Conservation (phyloP, 2,797 vertebrate genomes). For the Sebastes hubbsi region DNA sequence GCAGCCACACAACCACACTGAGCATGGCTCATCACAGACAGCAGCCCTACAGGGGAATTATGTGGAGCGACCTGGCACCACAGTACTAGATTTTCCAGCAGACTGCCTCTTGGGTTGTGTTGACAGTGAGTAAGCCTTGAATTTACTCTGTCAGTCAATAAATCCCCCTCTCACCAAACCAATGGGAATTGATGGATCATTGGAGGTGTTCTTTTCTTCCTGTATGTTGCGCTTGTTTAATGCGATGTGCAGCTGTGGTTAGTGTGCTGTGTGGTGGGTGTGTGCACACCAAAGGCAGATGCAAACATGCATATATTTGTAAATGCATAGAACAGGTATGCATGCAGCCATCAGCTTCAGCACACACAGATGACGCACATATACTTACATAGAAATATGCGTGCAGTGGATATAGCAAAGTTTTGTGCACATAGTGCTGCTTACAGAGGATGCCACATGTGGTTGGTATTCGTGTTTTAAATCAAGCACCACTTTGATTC, state of each 20-base stretch:
- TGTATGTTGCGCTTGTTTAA: conserved; percentile 52
- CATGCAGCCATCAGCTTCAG: not conserved
- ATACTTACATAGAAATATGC: not conserved
- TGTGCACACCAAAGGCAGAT: not conserved
- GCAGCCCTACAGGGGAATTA: conserved; percentile 75
- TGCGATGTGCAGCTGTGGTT: conserved; percentile 37
- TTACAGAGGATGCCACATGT: not conserved
- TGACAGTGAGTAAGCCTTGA: conserved; percentile 79
- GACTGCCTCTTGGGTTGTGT: conserved; percentile 75
- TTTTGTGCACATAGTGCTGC: not conserved
- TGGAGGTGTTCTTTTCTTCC: conserved; percentile 60
- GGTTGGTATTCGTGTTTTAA: conserved; percentile 12
- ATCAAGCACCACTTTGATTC: conserved; percentile 13
- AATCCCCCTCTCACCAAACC: conserved; percentile 62
- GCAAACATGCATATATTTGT: conserved; percentile 4
- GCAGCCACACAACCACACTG: conserved; percentile 72
- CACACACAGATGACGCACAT: not conserved
- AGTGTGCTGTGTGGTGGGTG: conserved; percentile 5
- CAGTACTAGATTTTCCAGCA: conserved; percentile 74
- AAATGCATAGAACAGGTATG: not conserved
- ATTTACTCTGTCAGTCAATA: conserved; percentile 79
- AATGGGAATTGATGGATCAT: conserved; percentile 75
- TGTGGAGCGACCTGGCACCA: conserved; percentile 74
- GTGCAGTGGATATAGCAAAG: not conserved
- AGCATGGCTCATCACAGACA: conserved; percentile 73